phyloP scores from a whole-genome alignment of 2,113 vertebrate genomes.

The Hydrochoerus hydrochaeris region DNA sequence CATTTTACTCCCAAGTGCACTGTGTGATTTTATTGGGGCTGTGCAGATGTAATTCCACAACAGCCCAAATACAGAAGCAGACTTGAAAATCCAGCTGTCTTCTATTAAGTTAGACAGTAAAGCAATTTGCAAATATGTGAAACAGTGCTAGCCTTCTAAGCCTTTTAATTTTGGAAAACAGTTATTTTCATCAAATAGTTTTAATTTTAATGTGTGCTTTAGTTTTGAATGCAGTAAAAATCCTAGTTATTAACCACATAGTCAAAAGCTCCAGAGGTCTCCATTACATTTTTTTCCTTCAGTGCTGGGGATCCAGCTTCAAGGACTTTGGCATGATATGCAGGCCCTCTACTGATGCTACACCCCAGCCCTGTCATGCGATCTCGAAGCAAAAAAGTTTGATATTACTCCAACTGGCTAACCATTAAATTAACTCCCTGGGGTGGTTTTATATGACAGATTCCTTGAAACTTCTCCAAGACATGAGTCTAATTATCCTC shows the following conservation, averaged over 20 bases:
- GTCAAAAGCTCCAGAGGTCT: constrained; percentile 25
- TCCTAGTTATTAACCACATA: not conserved
- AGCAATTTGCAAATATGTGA: not conserved
- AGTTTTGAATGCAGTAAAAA: not conserved
- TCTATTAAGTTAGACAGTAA: not conserved
- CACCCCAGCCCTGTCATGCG: not conserved
- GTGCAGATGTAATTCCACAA: not conserved
- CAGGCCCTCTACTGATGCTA: not conserved
- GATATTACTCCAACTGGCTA: not conserved
- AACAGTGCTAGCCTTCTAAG: not conserved
- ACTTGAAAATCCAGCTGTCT: not conserved
- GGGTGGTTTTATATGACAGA: too few relatives aligned
- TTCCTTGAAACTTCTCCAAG: not conserved
- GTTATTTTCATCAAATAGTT: too few relatives aligned
- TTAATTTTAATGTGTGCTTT: constrained; percentile 38
- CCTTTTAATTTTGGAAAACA: too few relatives aligned
- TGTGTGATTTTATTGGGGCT: not conserved
- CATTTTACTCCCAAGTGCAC: not conserved
- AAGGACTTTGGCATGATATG: too few relatives aligned
- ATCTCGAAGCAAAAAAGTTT: not conserved
- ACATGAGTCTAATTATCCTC: not conserved
- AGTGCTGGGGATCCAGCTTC: not conserved
- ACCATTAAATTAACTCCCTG: not conserved
- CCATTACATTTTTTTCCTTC: not conserved
- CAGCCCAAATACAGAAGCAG: not conserved